Evolutionary conservation across 2,113 vertebrate genomes (phyloP).

Genomic region (Callaeas wilsoni): DNA sequence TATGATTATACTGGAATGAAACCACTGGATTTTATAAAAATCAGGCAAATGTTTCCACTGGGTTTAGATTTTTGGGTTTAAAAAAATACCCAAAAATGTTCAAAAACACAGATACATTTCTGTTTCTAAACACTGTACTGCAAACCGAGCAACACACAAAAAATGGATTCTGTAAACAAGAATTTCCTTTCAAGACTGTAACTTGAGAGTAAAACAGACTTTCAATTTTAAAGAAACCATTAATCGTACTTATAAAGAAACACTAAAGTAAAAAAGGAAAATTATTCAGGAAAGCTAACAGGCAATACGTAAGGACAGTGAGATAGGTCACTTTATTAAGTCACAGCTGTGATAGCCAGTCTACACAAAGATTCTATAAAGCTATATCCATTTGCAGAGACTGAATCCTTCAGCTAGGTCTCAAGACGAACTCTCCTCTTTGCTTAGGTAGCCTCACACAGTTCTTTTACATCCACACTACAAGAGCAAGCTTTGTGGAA

Average conservation of each 20-base stretch:
- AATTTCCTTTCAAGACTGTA: neutral
- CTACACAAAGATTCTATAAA: neutral
- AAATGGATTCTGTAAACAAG: neutral
- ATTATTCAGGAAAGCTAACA: neutral
- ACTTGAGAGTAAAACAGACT: neutral
- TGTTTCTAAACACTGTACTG: neutral
- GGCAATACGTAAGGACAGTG: neutral
- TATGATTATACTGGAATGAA: constrained; percentile 19
- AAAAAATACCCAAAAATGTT: neutral
- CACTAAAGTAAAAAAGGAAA: neutral
- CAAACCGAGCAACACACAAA: neutral
- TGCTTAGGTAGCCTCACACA: neutral
- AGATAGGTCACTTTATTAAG: neutral
- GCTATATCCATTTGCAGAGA: neutral
- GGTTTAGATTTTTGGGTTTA: neutral
- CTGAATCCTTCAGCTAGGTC: neutral
- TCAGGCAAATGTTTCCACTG: neutral
- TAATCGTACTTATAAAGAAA: neutral
- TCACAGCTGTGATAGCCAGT: neutral
- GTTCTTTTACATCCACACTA: neutral
- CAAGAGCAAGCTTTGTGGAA: neutral
- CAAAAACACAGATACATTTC: neutral
- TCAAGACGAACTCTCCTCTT: neutral
- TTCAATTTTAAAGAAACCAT: neutral
- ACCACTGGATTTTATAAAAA: neutral